Evolutionary conservation across 2,888 invertebrate genomes (phyloP).

Genomic region (Trissoscelio sp.): DNA sequence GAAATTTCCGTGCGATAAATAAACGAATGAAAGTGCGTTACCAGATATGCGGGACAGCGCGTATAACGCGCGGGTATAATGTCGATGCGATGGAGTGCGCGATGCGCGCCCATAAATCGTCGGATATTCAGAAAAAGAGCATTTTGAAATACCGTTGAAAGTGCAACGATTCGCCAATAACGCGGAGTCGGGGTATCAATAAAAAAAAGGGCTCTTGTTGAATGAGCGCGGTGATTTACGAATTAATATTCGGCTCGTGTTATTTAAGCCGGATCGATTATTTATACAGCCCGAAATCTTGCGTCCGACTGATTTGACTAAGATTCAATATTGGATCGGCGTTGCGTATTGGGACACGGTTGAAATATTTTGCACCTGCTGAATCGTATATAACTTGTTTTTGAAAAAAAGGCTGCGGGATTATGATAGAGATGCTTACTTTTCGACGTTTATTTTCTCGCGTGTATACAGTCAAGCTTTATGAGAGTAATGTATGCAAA

Average conservation of each 20-base stretch:
- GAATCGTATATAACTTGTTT: conserved; percentile 41
- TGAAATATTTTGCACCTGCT: conserved; percentile 53
- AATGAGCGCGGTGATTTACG: conserved; percentile 64
- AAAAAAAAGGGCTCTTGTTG: conserved; percentile 59
- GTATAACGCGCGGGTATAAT: conserved; percentile 70
- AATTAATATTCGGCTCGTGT: conserved; percentile 64
- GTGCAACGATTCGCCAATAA: conserved; percentile 67
- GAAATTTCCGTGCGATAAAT: conserved; percentile 83
- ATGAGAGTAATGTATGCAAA: conserved; percentile 20
- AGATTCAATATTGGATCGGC: conserved; percentile 53
- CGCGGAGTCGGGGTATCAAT: conserved; percentile 58
- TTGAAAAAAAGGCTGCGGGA: conserved; percentile 24
- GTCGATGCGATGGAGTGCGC: conserved; percentile 71
- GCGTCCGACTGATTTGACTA: conserved; percentile 56
- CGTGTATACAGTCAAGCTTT: conserved; percentile 10
- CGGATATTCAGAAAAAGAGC: conserved; percentile 70
- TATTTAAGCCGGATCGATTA: conserved; percentile 61
- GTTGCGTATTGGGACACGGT: conserved; percentile 26
- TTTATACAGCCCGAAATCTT: conserved; percentile 62
- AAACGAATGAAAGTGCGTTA: conserved; percentile 80
- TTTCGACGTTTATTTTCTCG: conserved; percentile 26
- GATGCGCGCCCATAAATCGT: conserved; percentile 68
- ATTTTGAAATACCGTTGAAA: conserved; percentile 68
- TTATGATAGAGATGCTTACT: conserved; percentile 38
- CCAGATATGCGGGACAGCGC: conserved; percentile 75